Percentiles rank a stretch among this genome's conserved stretches.
These are phyloP conservation scores for Aptenodytes patagonicus DNA, from an alignment of 2,113 vertebrate species.

Conservation along the genomic window DNA sequence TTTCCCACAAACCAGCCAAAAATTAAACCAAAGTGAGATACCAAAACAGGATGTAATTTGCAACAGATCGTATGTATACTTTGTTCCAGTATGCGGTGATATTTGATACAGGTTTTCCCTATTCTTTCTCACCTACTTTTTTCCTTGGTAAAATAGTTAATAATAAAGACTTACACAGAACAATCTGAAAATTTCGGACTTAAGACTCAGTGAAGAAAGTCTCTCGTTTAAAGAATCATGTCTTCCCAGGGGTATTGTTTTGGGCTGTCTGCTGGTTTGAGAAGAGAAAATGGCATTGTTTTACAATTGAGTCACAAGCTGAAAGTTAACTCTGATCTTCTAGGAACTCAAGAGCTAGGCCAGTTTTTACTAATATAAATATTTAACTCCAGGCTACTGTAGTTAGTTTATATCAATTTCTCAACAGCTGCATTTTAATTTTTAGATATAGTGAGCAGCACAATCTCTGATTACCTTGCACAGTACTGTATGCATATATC, in stretches of 20 bases:
- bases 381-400: not conserved
- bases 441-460: not conserved
- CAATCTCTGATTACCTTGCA: not conserved
- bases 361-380: not conserved
- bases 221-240: not conserved
- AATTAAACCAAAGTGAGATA: not conserved
- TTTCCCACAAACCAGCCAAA: not conserved
- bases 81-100: not conserved
- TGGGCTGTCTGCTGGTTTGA: not conserved
- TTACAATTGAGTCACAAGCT: not conserved
- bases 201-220: not conserved
- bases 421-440: not conserved
- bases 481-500: not conserved
- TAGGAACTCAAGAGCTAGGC: not conserved
- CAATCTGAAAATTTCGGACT: not conserved
- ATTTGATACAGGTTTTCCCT: not conserved
- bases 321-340: constrained; percentile 44
- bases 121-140: not conserved
- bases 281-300: constrained; percentile 12
- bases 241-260: not conserved
- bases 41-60: not conserved
- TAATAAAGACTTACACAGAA: not conserved
- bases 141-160: not conserved
- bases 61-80: not conserved
- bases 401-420: not conserved